A percentile compares a stretch with the other conserved stretches of the same genome.
Evolutionary conservation across 2,888 invertebrate genomes (phyloP).

Genomic region (Monoplex corrugatus): DNA sequence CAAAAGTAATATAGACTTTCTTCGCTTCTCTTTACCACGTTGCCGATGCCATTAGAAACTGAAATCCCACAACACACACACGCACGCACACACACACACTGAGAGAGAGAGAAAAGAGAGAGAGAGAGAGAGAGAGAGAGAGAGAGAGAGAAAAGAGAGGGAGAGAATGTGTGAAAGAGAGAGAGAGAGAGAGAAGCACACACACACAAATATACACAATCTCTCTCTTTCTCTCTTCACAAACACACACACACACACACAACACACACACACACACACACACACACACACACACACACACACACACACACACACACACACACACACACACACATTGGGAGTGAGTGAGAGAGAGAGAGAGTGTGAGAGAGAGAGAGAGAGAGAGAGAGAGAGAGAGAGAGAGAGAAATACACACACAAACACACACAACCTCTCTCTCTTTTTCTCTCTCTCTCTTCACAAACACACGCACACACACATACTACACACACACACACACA

Average conservation of each 20-base stretch:
- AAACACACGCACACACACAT: neutral
- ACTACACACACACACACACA: neutral
- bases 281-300: constrained; percentile 17
- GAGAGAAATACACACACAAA: neutral
- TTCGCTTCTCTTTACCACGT: too few relatives aligned
- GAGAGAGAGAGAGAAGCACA: neutral
- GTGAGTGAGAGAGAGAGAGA: neutral
- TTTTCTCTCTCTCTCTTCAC: too few relatives aligned
- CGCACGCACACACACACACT: too few relatives aligned
- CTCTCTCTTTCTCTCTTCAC: too few relatives aligned
- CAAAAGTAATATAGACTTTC: too few relatives aligned
- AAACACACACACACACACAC: neutral
- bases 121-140: too few relatives aligned
- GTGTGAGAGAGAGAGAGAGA: neutral
- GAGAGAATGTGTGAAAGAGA: neutral
- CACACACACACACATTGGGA: neutral
- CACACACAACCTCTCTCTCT: too few relatives aligned
- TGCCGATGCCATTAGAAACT: too few relatives aligned
- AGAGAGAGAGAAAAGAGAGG: too few relatives aligned
- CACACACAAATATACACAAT: neutral
- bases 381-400: neutral
- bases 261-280: neutral
- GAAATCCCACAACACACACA: too few relatives aligned
- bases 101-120: too few relatives aligned
- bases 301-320: neutral